Conservation (phyloP, 2,888 invertebrate species). For the Mimachlamys varia region DNA sequence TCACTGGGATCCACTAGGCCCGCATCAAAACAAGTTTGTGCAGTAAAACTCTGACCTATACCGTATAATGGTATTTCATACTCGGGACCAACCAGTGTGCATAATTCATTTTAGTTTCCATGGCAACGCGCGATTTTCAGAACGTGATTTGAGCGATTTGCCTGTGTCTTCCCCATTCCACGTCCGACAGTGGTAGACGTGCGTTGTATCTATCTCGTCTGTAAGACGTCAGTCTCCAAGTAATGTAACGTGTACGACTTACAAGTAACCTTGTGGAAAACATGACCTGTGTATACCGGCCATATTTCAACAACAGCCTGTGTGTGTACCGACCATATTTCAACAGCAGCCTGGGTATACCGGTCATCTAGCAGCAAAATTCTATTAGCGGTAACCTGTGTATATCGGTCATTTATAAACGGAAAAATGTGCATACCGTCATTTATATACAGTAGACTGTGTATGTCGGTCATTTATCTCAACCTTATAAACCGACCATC, state of each 20-base stretch:
- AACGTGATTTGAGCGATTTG: slow-evolving; percentile 21
- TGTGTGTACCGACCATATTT: background rate
- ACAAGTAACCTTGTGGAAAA: too few species aligned
- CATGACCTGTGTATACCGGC: too few species aligned
- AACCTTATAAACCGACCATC: background rate
- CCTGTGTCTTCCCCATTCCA: background rate
- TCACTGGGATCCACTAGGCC: background rate
- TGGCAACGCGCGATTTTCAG: slow-evolving; percentile 34
- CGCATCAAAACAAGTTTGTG: slow-evolving; percentile 16
- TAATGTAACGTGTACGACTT: background rate
- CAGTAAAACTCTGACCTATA: slow-evolving; percentile 15
- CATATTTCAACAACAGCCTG: background rate
- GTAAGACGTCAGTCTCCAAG: background rate
- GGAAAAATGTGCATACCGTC: background rate
- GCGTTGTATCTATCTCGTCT: background rate
- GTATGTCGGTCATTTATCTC: background rate
- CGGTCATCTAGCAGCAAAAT: too few species aligned
- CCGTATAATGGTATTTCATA: background rate
- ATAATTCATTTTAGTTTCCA: slow-evolving; percentile 36
- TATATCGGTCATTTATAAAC: background rate
- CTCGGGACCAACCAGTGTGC: slow-evolving; percentile 18
- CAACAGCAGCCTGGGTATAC: too few species aligned
- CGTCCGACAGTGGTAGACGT: background rate
- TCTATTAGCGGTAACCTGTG: background rate
- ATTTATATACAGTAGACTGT: background rate